Percentiles rank a stretch among this genome's conserved stretches.
Evolutionary conservation across 2,797 vertebrate genomes (phyloP).

Genomic region (Xiphophorus birchmanni): DNA sequence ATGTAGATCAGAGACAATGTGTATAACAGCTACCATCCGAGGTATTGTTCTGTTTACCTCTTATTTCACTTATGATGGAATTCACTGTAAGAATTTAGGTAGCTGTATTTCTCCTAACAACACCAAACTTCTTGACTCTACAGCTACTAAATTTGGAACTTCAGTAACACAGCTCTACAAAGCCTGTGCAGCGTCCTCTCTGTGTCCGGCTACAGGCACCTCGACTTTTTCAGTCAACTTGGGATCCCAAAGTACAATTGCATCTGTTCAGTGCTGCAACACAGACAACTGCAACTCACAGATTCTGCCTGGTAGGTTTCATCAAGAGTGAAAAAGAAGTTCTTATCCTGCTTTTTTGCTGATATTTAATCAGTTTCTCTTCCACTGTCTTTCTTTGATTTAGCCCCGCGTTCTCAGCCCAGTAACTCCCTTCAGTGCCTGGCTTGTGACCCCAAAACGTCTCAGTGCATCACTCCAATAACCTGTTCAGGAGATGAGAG

Average conservation of each 20-base stretch:
- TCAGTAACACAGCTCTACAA: accelerated
- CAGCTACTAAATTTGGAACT: not conserved
- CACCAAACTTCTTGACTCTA: not conserved
- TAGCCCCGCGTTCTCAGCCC: not conserved
- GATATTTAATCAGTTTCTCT: not conserved
- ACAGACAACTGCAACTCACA: slow-evolving; percentile 31
- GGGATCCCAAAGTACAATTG: not conserved
- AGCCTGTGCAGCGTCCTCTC: slow-evolving; percentile 9
- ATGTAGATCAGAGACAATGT: not conserved
- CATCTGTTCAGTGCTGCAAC: slow-evolving; percentile 25
- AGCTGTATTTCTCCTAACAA: not conserved
- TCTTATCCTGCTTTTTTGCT: not conserved
- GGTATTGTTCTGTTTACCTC: not conserved
- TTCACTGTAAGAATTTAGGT: not conserved
- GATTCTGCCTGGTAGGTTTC: slow-evolving; percentile 7
- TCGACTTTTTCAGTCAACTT: slow-evolving; percentile 10
- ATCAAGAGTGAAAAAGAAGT: too few species aligned
- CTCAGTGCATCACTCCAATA: not conserved
- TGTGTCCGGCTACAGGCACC: not conserved
- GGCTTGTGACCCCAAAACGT: not conserved
- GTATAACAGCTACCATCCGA: slow-evolving; percentile 9
- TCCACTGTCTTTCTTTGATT: not conserved
- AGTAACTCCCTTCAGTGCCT: not conserved
- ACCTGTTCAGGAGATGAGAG: not conserved
- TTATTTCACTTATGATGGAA: not conserved